Base-by-base conservation (phyloP, 2,113 vertebrate species). In the Otocyon megalotis region DNA sequence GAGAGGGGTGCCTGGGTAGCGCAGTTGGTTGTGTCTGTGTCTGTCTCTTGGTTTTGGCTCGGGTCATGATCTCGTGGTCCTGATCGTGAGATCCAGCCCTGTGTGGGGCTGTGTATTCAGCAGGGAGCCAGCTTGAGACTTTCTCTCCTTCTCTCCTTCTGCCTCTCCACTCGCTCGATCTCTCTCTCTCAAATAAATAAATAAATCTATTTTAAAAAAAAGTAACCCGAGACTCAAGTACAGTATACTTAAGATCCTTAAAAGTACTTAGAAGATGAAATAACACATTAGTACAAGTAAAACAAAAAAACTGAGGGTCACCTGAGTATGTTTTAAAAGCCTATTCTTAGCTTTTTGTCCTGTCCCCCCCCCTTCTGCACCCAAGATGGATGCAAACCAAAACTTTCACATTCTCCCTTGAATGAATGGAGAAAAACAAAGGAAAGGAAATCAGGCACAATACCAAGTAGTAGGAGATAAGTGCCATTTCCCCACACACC, bases 251-350 rank as follows among this genome's bases (percentile, higher is more conserved):
- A 84, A n/a, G 20, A 82, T 71, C 35, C 67, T 79, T n/a, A 90
- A 93, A 92, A 72, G 88, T 54, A 95, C 67, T 71, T 16, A 26
- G 30, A 71, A 84, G 50, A 37, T 62, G 48, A 79, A 85, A n/a
- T 48, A 60, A 37, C 67, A 60, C 35, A 65, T 93, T 62, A 92
- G 74, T 26, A 80, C 37, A 93, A 82, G 35, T 26, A 24, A 81
- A 95, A 43, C 22, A 80, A 69, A 94, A 96, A 37, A 92, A 81
- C 24, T n/a, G 53, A 84, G 26, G 8, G 24, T 74, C 81, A 87
- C 7, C 28, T 54, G 91, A 65, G 24, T 76, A 88, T 54, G 43
- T 86, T 94, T 48, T n/a, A 88, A 82, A 58, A 54, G 63, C 8
- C 65, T 85, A 74, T 32, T 56, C 3, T 88, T 69, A 81, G 63